A percentile compares a stretch with the other conserved stretches of the same genome.
phyloP scores from a whole-genome alignment of 2,113 vertebrate genomes.

The Scatophagus argus region DNA sequence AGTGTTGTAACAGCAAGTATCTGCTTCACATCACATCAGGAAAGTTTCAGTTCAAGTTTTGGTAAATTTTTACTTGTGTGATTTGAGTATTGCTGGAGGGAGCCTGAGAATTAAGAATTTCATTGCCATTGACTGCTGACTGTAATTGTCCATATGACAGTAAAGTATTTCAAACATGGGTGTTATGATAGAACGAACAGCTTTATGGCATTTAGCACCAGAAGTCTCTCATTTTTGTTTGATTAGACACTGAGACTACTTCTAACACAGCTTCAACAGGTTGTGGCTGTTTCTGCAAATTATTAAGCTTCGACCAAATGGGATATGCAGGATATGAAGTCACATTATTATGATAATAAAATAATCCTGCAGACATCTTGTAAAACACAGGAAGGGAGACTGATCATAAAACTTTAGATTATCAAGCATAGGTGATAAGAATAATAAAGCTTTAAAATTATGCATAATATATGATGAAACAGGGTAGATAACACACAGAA shows the following conservation, averaged over 20 bases:
- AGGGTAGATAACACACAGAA: neutral
- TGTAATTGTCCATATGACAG: no score
- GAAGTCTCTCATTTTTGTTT: neutral
- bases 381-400: conserved; percentile 14
- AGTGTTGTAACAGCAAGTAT: neutral
- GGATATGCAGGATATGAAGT: neutral
- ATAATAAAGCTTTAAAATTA: neutral
- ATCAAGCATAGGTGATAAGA: neutral
- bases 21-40: neutral
- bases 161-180: no score
- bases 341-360: conserved; percentile 7
- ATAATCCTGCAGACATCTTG: neutral
- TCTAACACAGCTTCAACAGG: neutral
- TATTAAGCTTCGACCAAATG: neutral
- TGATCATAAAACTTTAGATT: conserved; percentile 22
- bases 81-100: no score
- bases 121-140: no score
- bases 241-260: neutral
- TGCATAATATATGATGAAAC: neutral
- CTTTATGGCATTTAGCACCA: neutral
- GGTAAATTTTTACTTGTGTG: no score
- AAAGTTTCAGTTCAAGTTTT: no score
- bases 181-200: neutral
- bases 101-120: no score
- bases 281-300: neutral